Base-by-base conservation (phyloP, 2,888 invertebrate species). In the Hydropsyche betteni region DNA sequence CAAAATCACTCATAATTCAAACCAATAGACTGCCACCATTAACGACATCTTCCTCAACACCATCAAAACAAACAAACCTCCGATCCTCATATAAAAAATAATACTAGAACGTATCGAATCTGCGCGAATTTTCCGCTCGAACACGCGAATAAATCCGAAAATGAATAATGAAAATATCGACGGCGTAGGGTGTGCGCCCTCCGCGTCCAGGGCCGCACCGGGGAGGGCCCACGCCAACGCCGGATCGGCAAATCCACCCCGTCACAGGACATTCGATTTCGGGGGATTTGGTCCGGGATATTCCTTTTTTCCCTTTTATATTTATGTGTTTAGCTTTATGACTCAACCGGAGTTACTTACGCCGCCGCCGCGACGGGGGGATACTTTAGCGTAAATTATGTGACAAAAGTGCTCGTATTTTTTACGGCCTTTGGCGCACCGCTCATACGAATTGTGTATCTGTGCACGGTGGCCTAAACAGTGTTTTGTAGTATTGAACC, bases 301-400 rank as follows among this genome's bases (percentile, higher is more conserved):
- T 75, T 78, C 69, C 77, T 68, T 50, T 77, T 77, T 78, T 72
- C 68, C 72, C 36, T 77, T 79, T 77, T 79, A 79, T 79, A 78
- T 79, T 79, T 79, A 79, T 79, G 79, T 79, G 79, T 79, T 79
- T 79, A 79, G 78, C 79, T 79, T 79, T 79, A 79, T 77, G 78
- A 77, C 79, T 77, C 77, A 76, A 73, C 74, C 74, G 76, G 76
- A 78, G 78, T 76, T 74, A 74, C 76, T 77, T 74, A 74, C 76
- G 74, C 74, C 73, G 44, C 73, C 72, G 34, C 55, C 68, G 64
- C 58, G 51, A 69, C 70, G 74, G 74, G 61, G 61, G 71, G 58
- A 71, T 77, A 74, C 76, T 69, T 72, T 73, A 72, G 51, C 75
- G 79, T 79, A 79, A 79, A 79, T 79, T 79, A 79, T 79, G 79